Evolutionary conservation across 2,888 invertebrate species (phyloP), one percentile per base, ranked within the genome.

Genomic region (Meiosimyza platycephala): DNA sequence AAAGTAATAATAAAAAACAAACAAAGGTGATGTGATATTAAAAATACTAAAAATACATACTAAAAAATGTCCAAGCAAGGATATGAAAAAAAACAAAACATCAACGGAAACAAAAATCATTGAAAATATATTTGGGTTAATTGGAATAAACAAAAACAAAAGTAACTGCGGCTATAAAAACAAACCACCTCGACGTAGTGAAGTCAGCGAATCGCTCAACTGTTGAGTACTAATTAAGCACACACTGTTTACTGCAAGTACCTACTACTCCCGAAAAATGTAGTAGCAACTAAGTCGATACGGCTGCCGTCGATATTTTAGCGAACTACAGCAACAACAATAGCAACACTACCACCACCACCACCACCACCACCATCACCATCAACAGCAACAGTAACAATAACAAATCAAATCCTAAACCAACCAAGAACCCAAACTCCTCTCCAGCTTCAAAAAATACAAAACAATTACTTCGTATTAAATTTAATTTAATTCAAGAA

Each of bases 11-110:
- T 71, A 72, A 66, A 70, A 73, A 69, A 78, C 78, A 79, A 79
- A 79, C 77, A 79, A 81, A 80, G 79, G 78, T 79, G 79, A 81
- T 80, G 79, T 79, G 80, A 82, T 82, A 82, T 81, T 82, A 81
- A 80, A 75, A 79, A 80, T 79, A 79, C 78, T 80, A 78, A 78
- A 77, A 75, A 76, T 73, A 73, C 76, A 77, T 74, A 75, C 68
- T 73, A 74, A 77, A 70, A 74, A 73, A 22, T 69, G 68, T 64
- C 68, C 65, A 67, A 50, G 50, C 60, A 70, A 72, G 63, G 72
- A 72, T 69, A 74, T 72, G 69, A 69, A 70, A 65, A n/a, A 48
- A 48, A 40, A 18, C 62, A 50, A 67, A 73, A 67, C 50, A 62
- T 68, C 52, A 70, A 13, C 62, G 68, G 65, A 64, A 51, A n/a